A percentile compares a stretch with the other conserved stretches of the same genome.
phyloP scores from a whole-genome alignment of 2,888 invertebrate genomes.

The Volucella inanis region DNA sequence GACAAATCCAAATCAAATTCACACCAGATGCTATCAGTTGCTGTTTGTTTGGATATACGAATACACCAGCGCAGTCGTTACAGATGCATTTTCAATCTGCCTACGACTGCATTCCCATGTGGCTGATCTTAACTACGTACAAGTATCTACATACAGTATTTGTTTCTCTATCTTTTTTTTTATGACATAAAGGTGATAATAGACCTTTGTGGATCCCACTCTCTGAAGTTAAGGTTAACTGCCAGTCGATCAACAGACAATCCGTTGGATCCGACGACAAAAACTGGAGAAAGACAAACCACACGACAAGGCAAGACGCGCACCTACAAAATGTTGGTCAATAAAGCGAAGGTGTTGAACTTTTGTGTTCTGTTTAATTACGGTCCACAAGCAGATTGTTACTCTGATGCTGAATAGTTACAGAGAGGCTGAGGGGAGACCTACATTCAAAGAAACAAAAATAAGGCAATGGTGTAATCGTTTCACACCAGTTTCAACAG shows the following conservation, averaged over 20 bases:
- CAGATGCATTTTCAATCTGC: constrained; percentile 5
- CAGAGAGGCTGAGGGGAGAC: neutral
- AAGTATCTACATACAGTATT: constrained; percentile 2
- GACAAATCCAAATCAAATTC: constrained; percentile 56
- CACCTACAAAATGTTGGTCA: constrained; percentile 69
- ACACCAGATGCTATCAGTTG: constrained; percentile 53
- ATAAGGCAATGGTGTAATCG: constrained; percentile 57
- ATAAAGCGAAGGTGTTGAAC: constrained; percentile 74
- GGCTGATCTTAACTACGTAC: constrained; percentile 19
- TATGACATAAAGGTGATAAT: constrained; percentile 62
- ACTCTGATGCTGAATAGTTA: constrained; percentile 2
- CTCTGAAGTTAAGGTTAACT: constrained; percentile 57
- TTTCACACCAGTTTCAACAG: constrained; percentile 61
- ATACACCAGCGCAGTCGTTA: neutral
- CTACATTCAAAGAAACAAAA: neutral
- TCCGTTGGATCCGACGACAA: constrained; percentile 27
- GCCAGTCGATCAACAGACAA: constrained; percentile 38
- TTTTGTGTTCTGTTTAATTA: constrained; percentile 73
- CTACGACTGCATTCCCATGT: constrained; percentile 7
- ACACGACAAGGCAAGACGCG: constrained; percentile 39
- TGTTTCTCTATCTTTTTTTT: constrained; percentile 5
- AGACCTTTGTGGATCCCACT: constrained; percentile 57
- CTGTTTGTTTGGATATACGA: neutral
- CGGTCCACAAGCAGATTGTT: constrained; percentile 62
- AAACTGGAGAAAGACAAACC: constrained; percentile 40